These are phyloP conservation scores for Centropus bengalensis DNA, from an alignment of 2,113 vertebrate species.

Conservation along the genomic window DNA sequence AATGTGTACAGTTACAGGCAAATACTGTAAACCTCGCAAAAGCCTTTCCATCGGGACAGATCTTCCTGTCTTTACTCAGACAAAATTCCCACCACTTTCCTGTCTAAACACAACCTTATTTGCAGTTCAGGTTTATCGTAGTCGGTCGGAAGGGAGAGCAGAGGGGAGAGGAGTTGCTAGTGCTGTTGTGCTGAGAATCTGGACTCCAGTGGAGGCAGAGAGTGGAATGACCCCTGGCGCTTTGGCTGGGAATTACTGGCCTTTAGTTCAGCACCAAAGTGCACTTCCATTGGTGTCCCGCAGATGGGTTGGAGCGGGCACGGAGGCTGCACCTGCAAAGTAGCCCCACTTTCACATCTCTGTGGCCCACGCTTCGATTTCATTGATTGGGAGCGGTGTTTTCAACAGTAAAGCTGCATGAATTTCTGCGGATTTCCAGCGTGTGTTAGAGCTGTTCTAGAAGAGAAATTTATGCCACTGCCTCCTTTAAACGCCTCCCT, in stretches of 20 bases:
- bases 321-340: background rate
- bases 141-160: background rate
- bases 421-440: background rate
- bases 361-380: background rate
- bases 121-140: background rate
- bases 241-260: conserved; percentile 16
- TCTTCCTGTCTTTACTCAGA: conserved; percentile 58
- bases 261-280: accelerated
- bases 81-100: background rate
- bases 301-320: accelerated
- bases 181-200: background rate
- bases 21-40: conserved; percentile 48
- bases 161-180: background rate
- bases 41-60: conserved; percentile 28
- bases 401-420: background rate
- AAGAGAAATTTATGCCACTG: background rate
- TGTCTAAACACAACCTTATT: conserved; percentile 31
- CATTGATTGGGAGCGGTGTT: background rate
- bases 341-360: accelerated
- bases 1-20: conserved; percentile 38
- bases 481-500: background rate
- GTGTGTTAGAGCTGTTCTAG: accelerated
- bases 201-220: background rate
- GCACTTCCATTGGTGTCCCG: background rate
- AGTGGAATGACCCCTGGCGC: conserved; percentile 73